Evolutionary conservation across 1,140 invertebrate genomes (phyloP), one percentile per base, ranked within the genome.

Genomic region (Cotesia chilonis): DNA sequence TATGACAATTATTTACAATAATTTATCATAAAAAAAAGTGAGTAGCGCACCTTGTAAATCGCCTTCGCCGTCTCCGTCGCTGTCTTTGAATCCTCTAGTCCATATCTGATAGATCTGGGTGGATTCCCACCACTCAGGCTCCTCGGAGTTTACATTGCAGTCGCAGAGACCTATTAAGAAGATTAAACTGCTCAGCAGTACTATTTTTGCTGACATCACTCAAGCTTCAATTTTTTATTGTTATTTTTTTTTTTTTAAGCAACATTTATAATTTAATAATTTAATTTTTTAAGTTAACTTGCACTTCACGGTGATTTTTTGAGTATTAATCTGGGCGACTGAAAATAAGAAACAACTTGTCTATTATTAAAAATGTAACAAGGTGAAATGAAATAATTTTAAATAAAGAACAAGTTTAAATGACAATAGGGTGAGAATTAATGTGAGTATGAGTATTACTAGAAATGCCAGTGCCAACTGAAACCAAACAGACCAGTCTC

Each of bases 101-200:
- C 92, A 92, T 28, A 94, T 91, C 80, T 94, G 91, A 82, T 95
- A 95, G 61, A 94, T 88, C 37, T 90, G 85, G 0, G 90, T 89
- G 28, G 87, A 89, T 77, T 94, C 88, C 90, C 92, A 94, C 93
- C 93, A 95, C 73, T 93, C 88, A 10, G 84, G 74, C 3, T 85
- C 73, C 0, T 59, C 38, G 41, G n/a, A 37, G 35, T 6, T 57
- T 5, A 14, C 63, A 28, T 9, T 59, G 57, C 57, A 10, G 57
- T 28, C 17, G 5, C 28, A 28, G 28, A 28, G 1, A 28, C 57
- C 20, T 59, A 20, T 59, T 59, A 59, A 59, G 20, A 20, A 17
- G 9, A 17, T 28, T 9, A 59, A 54, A 17, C 41, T 47, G 10
- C 41, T 47, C 41, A 47, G 41, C 41, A 47, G 41, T 47, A 47